phyloP scores from a whole-genome alignment of 2,797 vertebrate genomes.

The Clamator glandarius region DNA sequence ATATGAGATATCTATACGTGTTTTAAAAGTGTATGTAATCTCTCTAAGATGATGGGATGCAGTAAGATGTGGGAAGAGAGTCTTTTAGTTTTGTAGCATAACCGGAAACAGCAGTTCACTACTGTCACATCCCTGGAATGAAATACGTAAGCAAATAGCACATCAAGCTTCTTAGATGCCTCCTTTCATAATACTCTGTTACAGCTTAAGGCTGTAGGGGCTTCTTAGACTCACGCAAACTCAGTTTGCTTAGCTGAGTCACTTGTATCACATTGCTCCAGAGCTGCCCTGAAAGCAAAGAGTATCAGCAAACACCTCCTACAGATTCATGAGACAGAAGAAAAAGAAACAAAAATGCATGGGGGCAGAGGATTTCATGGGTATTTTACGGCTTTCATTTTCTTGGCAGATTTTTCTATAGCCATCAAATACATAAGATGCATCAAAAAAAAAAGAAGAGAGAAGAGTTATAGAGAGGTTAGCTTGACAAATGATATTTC shows the following conservation, averaged over 20 bases:
- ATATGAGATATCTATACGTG: not conserved
- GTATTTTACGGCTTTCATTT: conserved; percentile 48
- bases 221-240: not conserved
- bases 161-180: not conserved
- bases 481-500: conserved; percentile 39
- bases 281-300: conserved; percentile 22
- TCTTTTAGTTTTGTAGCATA: not conserved
- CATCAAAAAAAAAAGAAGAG: not conserved
- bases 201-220: not conserved
- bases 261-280: not conserved
- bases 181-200: not conserved
- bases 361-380: conserved; percentile 13
- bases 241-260: conserved; percentile 15
- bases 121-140: not conserved
- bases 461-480: conserved; percentile 25
- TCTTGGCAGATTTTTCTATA: conserved; percentile 36
- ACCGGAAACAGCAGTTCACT: not conserved
- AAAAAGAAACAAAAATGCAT: conserved; percentile 34
- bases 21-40: not conserved
- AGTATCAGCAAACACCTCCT: conserved; percentile 47
- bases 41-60: not conserved
- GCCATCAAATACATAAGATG: not conserved
- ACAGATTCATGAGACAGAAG: conserved; percentile 1
- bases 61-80: not conserved
- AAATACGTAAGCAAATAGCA: not conserved